Evolutionary conservation across 1,140 invertebrate species (phyloP).

Genomic region (Drosophila sproati): DNA sequence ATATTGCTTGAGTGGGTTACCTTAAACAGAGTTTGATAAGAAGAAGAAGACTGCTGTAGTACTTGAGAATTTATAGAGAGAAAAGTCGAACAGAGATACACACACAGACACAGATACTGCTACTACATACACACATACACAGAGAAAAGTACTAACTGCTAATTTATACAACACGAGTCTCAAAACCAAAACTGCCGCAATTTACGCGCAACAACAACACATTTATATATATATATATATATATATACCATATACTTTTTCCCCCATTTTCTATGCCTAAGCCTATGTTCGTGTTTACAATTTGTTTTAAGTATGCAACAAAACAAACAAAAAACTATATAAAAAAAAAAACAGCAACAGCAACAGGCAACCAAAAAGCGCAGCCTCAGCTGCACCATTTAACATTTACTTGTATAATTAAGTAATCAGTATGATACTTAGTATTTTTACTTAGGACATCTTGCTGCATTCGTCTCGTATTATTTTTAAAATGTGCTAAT

Average conservation of each 20-base stretch:
- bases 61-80: neutral
- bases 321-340: slow-evolving; percentile 48
- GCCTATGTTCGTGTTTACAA: slow-evolving; percentile 68
- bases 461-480: slow-evolving; percentile 49
- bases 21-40: neutral
- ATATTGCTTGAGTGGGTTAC: neutral
- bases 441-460: slow-evolving; percentile 48
- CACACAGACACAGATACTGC: slow-evolving; percentile 14
- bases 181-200: slow-evolving; percentile 49
- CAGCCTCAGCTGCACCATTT: slow-evolving; percentile 53
- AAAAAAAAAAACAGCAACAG: slow-evolving; percentile 19
- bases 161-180: slow-evolving; percentile 41
- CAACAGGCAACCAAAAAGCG: slow-evolving; percentile 63
- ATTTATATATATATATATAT: slow-evolving; percentile 46
- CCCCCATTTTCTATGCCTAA: slow-evolving; percentile 65
- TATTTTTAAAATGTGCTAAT: slow-evolving; percentile 46
- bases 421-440: slow-evolving; percentile 43
- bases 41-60: slow-evolving; percentile 2
- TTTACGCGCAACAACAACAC: slow-evolving; percentile 4
- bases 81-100: neutral
- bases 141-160: slow-evolving; percentile 19
- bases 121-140: slow-evolving; percentile 8
- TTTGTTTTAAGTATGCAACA: slow-evolving; percentile 70
- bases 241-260: slow-evolving; percentile 18
- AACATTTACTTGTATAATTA: slow-evolving; percentile 61